A percentile compares a stretch with the other conserved stretches of the same genome.
Conservation (phyloP, 1,140 invertebrate genomes). For the Aleiodes sp. region DNA sequence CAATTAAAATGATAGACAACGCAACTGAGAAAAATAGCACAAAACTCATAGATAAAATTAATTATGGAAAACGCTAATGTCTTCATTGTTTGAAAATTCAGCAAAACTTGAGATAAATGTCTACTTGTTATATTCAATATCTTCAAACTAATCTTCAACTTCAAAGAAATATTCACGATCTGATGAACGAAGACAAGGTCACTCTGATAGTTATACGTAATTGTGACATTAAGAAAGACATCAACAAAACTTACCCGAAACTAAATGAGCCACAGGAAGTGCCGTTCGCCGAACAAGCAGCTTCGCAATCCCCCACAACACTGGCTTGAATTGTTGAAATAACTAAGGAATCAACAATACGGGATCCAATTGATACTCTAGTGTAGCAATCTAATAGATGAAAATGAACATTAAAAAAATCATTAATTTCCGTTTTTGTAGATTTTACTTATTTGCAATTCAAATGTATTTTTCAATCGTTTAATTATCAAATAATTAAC, state of each 20-base stretch:
- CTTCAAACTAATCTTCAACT: no score
- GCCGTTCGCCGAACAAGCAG: constrained; percentile 50
- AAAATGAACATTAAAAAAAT: background rate
- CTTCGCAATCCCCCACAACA: constrained; percentile 55
- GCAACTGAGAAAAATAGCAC: no score
- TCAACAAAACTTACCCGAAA: constrained; percentile 53
- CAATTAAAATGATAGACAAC: no score
- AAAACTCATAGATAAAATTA: background rate
- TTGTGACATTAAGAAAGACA: background rate
- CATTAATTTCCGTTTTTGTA: background rate
- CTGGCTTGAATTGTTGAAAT: constrained; percentile 40
- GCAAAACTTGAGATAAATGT: background rate
- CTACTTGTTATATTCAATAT: no score
- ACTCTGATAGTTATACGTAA: background rate
- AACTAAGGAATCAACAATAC: constrained; percentile 45
- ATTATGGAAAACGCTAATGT: background rate
- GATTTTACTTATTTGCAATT: background rate
- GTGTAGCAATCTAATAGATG: constrained; percentile 56
- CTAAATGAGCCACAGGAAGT: constrained; percentile 52
- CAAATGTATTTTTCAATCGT: background rate
- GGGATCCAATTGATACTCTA: constrained; percentile 56
- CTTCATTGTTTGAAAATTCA: no score
- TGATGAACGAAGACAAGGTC: no score
- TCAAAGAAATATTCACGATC: no score
- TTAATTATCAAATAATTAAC: constrained; percentile 17